A percentile compares a stretch with the other conserved stretches of the same genome.
phyloP scores from a whole-genome alignment of 2,888 invertebrate species.

The Timandra comae region DNA sequence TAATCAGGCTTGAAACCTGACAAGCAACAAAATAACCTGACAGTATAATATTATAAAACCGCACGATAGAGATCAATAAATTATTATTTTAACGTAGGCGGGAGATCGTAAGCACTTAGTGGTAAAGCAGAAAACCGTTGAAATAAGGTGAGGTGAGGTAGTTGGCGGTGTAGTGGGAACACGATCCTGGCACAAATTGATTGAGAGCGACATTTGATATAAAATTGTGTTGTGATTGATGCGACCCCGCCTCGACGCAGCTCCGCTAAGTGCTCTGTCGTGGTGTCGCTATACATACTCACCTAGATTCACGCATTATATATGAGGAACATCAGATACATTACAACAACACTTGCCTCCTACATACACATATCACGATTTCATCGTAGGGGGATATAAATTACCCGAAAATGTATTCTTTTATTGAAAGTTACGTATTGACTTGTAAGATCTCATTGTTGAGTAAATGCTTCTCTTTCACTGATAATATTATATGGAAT shows the following conservation, averaged over 20 bases:
- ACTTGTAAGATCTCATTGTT: too few relatives aligned
- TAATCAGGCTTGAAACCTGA: too few relatives aligned
- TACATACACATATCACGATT: not conserved
- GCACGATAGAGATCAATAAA: too few relatives aligned
- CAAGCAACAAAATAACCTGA: too few relatives aligned
- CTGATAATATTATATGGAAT: too few relatives aligned
- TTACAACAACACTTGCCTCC: slow-evolving; percentile 8
- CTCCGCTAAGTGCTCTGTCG: slow-evolving; percentile 72
- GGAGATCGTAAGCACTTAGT: too few relatives aligned
- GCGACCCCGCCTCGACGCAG: slow-evolving; percentile 61
- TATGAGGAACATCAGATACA: slow-evolving; percentile 35
- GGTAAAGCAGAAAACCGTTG: not conserved
- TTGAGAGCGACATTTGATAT: slow-evolving; percentile 77
- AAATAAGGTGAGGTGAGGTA: slow-evolving; percentile 5
- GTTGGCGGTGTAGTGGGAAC: slow-evolving; percentile 53
- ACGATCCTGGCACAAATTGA: slow-evolving; percentile 73
- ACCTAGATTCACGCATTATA: slow-evolving; percentile 22
- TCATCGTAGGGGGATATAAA: too few relatives aligned
- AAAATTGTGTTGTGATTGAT: slow-evolving; percentile 77
- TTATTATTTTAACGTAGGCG: too few relatives aligned
- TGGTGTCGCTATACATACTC: slow-evolving; percentile 46
- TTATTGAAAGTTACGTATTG: too few relatives aligned
- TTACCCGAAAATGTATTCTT: too few relatives aligned
- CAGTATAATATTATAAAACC: too few relatives aligned
- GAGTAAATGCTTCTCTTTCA: too few relatives aligned